phyloP scores from a whole-genome alignment of 2,888 invertebrate genomes.

The Protodeltote pygarga region DNA sequence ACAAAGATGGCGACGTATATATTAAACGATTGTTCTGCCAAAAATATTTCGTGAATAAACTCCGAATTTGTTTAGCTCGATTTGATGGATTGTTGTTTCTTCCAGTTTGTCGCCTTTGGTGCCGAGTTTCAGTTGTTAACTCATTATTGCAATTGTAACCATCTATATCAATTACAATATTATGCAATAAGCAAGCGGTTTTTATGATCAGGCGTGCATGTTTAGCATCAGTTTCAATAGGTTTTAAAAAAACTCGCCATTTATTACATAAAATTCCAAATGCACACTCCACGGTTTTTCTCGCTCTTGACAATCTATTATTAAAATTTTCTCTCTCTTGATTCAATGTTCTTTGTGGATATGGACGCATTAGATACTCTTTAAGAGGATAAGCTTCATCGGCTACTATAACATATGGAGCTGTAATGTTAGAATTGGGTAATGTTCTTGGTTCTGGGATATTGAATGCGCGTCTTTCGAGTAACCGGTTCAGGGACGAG shows the following conservation, averaged over 20 bases:
- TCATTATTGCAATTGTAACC: constrained; percentile 33
- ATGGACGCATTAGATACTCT: constrained; percentile 34
- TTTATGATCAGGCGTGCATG: constrained; percentile 37
- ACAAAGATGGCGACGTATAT: constrained; percentile 26
- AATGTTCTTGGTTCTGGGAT: constrained; percentile 40
- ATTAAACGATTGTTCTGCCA: constrained; percentile 42
- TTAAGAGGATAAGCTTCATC: constrained; percentile 49
- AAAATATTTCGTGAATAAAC: constrained; percentile 41
- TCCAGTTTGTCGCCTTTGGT: constrained; percentile 43
- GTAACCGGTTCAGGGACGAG: constrained; percentile 34
- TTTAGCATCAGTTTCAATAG: constrained; percentile 43
- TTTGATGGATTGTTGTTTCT: constrained; percentile 43
- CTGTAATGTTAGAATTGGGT: constrained; percentile 44
- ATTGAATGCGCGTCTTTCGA: constrained; percentile 37
- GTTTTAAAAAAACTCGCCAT: constrained; percentile 34
- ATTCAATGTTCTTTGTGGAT: constrained; percentile 35
- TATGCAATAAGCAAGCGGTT: constrained; percentile 44
- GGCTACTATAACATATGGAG: constrained; percentile 50
- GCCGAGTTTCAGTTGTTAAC: constrained; percentile 27
- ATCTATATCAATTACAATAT: constrained; percentile 45
- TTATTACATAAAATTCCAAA: constrained; percentile 46
- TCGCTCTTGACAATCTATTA: constrained; percentile 42
- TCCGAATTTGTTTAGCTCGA: constrained; percentile 41
- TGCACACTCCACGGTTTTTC: constrained; percentile 48
- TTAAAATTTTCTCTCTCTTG: constrained; percentile 44